These are phyloP conservation scores for Venustaconcha ellipsiformis DNA, from an alignment of 1,140 invertebrate species.

Conservation along the genomic window DNA sequence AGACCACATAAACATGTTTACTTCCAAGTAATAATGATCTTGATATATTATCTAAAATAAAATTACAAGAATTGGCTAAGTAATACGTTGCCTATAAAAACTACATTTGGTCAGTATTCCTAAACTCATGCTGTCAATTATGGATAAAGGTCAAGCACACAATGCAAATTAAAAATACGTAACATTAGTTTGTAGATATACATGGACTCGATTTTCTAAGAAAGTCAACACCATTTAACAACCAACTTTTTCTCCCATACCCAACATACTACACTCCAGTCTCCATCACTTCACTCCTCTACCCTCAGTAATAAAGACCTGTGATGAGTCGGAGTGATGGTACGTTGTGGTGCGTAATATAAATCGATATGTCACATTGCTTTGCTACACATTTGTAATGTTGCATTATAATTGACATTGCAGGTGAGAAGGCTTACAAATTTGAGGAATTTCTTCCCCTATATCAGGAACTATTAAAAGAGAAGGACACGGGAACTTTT, in stretches of 20 bases:
- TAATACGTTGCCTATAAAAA: too few relatives aligned
- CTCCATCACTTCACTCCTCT: neutral
- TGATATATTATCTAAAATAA: too few relatives aligned
- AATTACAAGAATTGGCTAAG: too few relatives aligned
- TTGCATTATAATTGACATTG: constrained; percentile 33
- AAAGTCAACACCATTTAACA: neutral
- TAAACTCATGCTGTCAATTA: too few relatives aligned
- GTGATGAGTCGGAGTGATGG: neutral
- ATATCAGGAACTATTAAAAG: constrained; percentile 94
- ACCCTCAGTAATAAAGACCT: neutral
- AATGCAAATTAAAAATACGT: too few relatives aligned
- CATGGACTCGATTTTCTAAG: too few relatives aligned
- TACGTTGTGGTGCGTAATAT: neutral
- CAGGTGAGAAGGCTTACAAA: constrained; percentile 83
- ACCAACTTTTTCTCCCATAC: neutral
- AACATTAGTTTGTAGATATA: too few relatives aligned
- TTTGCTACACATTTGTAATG: neutral
- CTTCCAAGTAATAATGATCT: too few relatives aligned
- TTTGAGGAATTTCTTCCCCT: constrained; percentile 99
- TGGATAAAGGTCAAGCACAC: too few relatives aligned
- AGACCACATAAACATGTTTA: too few relatives aligned
- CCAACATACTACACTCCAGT: neutral
- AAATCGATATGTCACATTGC: neutral
- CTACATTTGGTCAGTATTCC: too few relatives aligned
- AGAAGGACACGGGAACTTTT: constrained; percentile 97